A percentile compares a stretch with the other conserved stretches of the same genome.
Conservation (phyloP, 2,797 vertebrate genomes). For the Dicrostonyx torquatus region DNA sequence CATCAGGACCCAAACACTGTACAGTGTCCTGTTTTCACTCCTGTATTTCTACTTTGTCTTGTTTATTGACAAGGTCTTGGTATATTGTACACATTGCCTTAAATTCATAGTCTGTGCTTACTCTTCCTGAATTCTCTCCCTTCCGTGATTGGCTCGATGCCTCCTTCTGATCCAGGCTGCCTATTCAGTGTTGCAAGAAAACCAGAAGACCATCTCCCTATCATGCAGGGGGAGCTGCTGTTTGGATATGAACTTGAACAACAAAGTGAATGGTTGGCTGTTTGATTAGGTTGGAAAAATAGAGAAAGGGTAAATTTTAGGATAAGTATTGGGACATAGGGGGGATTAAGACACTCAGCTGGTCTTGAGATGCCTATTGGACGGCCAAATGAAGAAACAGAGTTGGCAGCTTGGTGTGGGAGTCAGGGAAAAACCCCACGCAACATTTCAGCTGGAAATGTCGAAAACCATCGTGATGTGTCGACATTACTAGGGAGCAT, state of each 20-base stretch:
- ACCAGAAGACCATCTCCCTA: background rate
- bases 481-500: background rate
- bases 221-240: background rate
- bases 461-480: background rate
- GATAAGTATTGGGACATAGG: background rate
- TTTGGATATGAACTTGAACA: background rate
- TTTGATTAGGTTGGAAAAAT: background rate
- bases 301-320: background rate
- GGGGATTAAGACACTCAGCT: background rate
- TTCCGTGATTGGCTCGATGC: background rate
- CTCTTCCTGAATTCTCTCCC: background rate
- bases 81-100: background rate
- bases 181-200: constrained; percentile 15
- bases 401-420: background rate
- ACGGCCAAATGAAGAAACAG: background rate
- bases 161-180: background rate
- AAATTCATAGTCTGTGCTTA: background rate
- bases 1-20: background rate
- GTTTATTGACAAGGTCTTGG: background rate
- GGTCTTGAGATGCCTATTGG: background rate
- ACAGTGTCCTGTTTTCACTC: background rate
- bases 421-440: background rate
- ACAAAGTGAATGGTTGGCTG: background rate
- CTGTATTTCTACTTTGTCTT: background rate
- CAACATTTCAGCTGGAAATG: background rate